Conservation (phyloP, 2,888 invertebrate genomes). For the Diachrysia chrysitis region DNA sequence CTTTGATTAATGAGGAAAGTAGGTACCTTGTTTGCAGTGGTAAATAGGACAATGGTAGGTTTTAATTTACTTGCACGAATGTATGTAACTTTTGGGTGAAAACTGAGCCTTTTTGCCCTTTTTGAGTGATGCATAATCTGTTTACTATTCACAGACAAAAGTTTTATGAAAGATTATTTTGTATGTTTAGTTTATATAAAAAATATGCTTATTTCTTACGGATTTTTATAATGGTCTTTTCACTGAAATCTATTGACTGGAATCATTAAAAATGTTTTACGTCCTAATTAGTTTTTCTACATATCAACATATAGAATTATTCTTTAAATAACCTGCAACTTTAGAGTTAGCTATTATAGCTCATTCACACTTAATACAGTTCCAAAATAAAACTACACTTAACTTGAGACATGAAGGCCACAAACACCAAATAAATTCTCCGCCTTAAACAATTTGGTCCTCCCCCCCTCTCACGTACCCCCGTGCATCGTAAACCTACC, state of each 20-base stretch:
- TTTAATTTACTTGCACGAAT: not conserved
- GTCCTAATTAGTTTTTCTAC: no score
- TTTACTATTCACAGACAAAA: not conserved
- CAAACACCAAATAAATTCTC: slow-evolving; percentile 55
- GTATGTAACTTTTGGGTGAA: not conserved
- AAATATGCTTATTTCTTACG: no score
- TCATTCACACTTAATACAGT: slow-evolving; percentile 9
- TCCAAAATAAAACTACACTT: slow-evolving; percentile 19
- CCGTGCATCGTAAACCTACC: slow-evolving; percentile 72
- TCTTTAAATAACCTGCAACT: not conserved
- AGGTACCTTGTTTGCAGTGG: no score
- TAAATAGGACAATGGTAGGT: not conserved
- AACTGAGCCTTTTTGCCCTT: not conserved
- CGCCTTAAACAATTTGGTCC: slow-evolving; percentile 64
- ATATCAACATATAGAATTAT: no score
- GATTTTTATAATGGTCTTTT: no score
- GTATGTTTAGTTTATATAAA: no score
- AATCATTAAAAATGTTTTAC: no score
- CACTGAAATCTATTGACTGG: no score
- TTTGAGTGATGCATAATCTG: not conserved
- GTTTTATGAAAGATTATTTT: no score
- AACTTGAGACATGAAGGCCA: slow-evolving; percentile 31
- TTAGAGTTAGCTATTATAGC: not conserved
- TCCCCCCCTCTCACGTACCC: slow-evolving; percentile 49
- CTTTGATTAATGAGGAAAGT: not conserved